Evolutionary conservation across 2,797 vertebrate species (phyloP), one percentile per base, ranked within the genome.

Genomic region (Geotrypetes seraphini): DNA sequence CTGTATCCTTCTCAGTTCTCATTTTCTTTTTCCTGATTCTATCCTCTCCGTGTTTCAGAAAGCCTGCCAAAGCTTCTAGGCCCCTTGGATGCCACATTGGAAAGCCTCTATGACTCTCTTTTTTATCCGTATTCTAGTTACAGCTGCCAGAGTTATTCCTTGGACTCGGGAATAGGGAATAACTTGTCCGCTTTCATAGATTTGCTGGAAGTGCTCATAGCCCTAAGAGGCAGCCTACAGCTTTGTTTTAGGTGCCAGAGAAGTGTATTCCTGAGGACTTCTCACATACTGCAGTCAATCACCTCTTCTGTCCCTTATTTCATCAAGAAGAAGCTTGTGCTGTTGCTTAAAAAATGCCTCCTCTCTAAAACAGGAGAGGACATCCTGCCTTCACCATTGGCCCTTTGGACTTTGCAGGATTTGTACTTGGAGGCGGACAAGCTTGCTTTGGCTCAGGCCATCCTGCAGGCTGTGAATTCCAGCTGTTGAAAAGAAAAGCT

Each of bases 321-420:
- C 22, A 69, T 91, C 20, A 86, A 81, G 52, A 94, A 81, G 50
- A 73, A 69, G 30, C 53, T 53, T 0, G 51, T 96, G 36, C 45
- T 91, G 31, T 62, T 97, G 5, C 60, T 97, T 28, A 98, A 97
- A 71, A 84, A 72, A 41, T 75, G 64, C 7, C 42, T 89, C 13
- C 78, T 92, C 5, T 52, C 51, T 32, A 90, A 71, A 51, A 51
- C 73, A 1, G 84, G 85, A 8, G 91, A 96, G 47, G 89, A 92
- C 52, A 73, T 75, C 44, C 24, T 34, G 12, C n/a, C 34, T 1
- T 73, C 48, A 17, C 65, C 43, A 3, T 10, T 3, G 10, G 19
- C 8, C 2, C 1, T 46, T 0, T 1, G 12, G 0, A 12, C 16
- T 6, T 32, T 8, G 2, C 42, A 25, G 24, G 31, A 53, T 15